Conservation (phyloP, 2,888 invertebrate species). For the Venusia cambrica region DNA sequence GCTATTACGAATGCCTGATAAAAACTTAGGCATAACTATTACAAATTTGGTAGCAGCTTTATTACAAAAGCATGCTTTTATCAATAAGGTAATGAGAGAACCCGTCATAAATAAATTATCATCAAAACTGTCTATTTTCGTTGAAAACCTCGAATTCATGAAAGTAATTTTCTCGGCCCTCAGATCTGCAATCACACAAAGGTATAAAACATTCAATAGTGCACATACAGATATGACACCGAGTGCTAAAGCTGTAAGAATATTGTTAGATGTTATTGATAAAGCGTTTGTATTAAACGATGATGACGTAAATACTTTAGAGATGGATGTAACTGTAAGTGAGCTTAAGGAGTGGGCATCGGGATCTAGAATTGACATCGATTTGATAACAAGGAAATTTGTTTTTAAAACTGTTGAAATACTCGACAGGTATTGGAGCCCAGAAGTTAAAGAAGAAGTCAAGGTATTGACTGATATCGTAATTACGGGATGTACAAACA, state of each 20-base stretch:
- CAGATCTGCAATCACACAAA: constrained; percentile 31
- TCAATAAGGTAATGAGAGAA: constrained; percentile 33
- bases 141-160: constrained; percentile 18
- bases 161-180: constrained; percentile 29
- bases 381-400: constrained; percentile 27
- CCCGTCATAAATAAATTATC: constrained; percentile 27
- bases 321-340: constrained; percentile 31
- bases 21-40: constrained; percentile 19
- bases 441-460: constrained; percentile 36
- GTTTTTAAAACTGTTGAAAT: constrained; percentile 30
- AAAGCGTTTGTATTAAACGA: constrained; percentile 35
- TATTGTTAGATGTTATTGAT: constrained; percentile 48
- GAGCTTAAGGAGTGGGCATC: constrained; percentile 32
- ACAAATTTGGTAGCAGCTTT: too few relatives aligned
- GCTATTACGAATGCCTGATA: constrained; percentile 35
- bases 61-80: constrained; percentile 29
- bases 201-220: constrained; percentile 33
- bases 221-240: constrained; percentile 21
- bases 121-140: constrained; percentile 15
- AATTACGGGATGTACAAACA: too few relatives aligned
- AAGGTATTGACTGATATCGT: constrained; percentile 39
- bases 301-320: constrained; percentile 31
- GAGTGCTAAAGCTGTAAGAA: constrained; percentile 36
- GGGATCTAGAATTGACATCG: constrained; percentile 21
- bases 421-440: constrained; percentile 32